Evolutionary conservation across 2,113 vertebrate species (phyloP), one percentile per base, ranked within the genome.

Genomic region (Clarias magur): DNA sequence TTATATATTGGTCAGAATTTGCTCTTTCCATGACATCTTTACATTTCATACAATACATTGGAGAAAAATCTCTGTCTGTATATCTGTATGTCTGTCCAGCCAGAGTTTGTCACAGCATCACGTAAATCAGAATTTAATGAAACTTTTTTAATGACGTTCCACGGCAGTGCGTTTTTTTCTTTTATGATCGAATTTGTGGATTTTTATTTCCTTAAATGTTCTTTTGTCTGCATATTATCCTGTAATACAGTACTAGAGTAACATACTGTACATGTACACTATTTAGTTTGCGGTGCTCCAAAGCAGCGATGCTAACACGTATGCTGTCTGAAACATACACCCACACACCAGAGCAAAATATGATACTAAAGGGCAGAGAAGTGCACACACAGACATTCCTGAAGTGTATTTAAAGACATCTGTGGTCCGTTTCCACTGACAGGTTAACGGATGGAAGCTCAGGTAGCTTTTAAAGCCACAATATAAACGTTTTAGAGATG

Each of bases 331-430:
- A 34, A 30, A n/a, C 48, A 27, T 48, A 60, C 83, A 80, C 63
- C 13, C 48, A 27, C 54, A 60, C 83, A 80, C 63, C 13, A 19
- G 54, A 53, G 57, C 38, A 19, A 82, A 80, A 42, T 81, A 21
- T n/a, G 6, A 62, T 34, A 12, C 30, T 72, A 21, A 72, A 38
- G 2, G 34, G 7, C 70, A 42, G 30, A 72, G 27, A 72, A 72
- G 16, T 72, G 17, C 30, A 70, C 78, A 60, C 57, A 85, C 23
- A 57, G 27, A 68, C 16, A 63, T 72, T 76, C 67, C 72, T 85
- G 53, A 62, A 68, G 30, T 62, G 89, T 78, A 76, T 90, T 84
- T 88, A 42, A 68, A 42, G 68, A 79, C 85, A 90, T 88, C 80
- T 88, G 84, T 72, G 76, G 81, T 82, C 82, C 54, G 21, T 75